These are phyloP conservation scores for Globia sparganii DNA, from an alignment of 2,888 invertebrate genomes.

Conservation along the genomic window DNA sequence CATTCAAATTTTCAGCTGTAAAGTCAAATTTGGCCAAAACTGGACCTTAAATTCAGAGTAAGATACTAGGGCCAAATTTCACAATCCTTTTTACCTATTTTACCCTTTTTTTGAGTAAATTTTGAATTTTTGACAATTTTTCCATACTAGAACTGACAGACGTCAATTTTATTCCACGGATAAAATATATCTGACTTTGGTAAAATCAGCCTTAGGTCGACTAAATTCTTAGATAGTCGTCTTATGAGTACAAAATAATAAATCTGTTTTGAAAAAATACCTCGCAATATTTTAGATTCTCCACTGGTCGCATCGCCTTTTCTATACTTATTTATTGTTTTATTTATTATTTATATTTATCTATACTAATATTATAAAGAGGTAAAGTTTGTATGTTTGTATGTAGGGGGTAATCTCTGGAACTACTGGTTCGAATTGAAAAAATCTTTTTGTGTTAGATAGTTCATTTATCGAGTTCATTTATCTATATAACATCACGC, in stretches of 20 bases:
- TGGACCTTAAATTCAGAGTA: not conserved
- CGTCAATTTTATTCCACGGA: not conserved
- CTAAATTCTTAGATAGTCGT: not conserved
- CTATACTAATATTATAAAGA: no score
- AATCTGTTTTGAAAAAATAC: not conserved
- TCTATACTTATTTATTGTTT: no score
- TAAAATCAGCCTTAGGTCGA: not conserved
- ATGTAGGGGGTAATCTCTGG: no score
- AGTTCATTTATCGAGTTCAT: no score
- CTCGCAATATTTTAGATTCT: not conserved
- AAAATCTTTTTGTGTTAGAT: no score
- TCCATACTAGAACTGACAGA: not conserved
- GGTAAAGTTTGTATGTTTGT: no score
- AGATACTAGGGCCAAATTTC: not conserved
- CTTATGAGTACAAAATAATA: not conserved
- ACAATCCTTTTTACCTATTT: not conserved
- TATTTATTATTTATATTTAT: no score
- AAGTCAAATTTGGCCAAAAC: no score
- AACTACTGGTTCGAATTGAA: no score
- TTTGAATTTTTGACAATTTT: not conserved
- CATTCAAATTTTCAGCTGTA: not conserved
- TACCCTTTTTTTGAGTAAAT: not conserved
- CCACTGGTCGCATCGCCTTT: not conserved
- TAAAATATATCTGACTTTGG: not conserved
- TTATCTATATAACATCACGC: no score